phyloP scores from a whole-genome alignment of 2,797 vertebrate genomes.

The Muscicapa comitata region DNA sequence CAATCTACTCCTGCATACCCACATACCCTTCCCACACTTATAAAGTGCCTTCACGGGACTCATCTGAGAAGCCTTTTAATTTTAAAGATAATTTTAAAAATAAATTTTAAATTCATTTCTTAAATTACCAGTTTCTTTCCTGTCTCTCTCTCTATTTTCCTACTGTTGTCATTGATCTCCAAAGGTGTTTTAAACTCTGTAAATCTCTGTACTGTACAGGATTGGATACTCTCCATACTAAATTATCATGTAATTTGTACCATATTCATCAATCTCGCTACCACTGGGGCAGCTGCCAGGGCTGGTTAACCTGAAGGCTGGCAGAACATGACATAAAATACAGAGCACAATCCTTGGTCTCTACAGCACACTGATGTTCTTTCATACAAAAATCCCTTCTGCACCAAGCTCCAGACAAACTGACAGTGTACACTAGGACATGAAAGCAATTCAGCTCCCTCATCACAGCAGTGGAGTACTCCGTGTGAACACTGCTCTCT shows the following conservation, averaged over 20 bases:
- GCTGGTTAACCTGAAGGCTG: neutral
- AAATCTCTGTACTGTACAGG: neutral
- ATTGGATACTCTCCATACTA: neutral
- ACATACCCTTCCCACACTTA: neutral
- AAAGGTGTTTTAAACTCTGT: neutral
- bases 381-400: neutral
- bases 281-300: neutral
- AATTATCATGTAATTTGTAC: neutral
- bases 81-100: neutral
- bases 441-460: neutral
- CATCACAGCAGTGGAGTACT: neutral
- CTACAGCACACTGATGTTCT: neutral
- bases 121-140: neutral
- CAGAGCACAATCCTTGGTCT: neutral
- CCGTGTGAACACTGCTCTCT: neutral
- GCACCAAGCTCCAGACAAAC: neutral
- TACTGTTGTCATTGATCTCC: neutral
- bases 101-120: neutral
- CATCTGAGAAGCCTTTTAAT: neutral
- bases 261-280: neutral
- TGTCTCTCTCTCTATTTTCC: neutral
- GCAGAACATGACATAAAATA: neutral
- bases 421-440: too few relatives aligned
- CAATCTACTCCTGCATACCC: neutral
- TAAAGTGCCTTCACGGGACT: neutral